phyloP scores from a whole-genome alignment of 1,140 invertebrate species.

The Papilio aristodemus region DNA sequence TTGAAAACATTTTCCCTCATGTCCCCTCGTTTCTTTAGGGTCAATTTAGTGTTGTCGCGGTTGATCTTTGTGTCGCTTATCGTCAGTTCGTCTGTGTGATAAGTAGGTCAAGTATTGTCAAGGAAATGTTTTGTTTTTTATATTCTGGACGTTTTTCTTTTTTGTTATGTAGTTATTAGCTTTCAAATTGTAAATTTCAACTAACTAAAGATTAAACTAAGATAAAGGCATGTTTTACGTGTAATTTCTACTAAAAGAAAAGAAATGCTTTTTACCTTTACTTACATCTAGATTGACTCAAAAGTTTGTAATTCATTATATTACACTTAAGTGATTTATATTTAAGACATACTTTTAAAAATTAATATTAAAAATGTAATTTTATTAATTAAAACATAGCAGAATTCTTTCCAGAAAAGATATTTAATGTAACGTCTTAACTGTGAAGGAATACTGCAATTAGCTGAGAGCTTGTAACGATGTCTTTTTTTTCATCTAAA shows the following conservation, averaged over 20 bases:
- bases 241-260: too few relatives aligned
- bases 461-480: conserved; percentile 13
- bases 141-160: too few relatives aligned
- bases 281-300: too few relatives aligned
- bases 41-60: neutral
- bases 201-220: too few relatives aligned
- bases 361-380: too few relatives aligned
- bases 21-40: neutral
- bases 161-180: too few relatives aligned
- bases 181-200: too few relatives aligned
- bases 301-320: too few relatives aligned
- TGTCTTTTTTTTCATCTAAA: conserved; percentile 5
- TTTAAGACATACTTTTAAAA: too few relatives aligned
- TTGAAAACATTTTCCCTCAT: conserved; percentile 4
- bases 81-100: neutral
- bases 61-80: neutral
- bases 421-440: neutral
- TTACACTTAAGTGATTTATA: too few relatives aligned
- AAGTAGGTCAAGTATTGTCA: conserved; percentile 7
- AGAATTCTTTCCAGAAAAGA: neutral
- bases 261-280: too few relatives aligned
- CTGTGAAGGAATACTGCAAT: conserved; percentile 10
- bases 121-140: too few relatives aligned
- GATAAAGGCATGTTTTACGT: neutral
- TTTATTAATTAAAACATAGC: conserved; percentile 1